phyloP scores from a whole-genome alignment of 2,888 invertebrate species.

The Nomada fabriciana region DNA sequence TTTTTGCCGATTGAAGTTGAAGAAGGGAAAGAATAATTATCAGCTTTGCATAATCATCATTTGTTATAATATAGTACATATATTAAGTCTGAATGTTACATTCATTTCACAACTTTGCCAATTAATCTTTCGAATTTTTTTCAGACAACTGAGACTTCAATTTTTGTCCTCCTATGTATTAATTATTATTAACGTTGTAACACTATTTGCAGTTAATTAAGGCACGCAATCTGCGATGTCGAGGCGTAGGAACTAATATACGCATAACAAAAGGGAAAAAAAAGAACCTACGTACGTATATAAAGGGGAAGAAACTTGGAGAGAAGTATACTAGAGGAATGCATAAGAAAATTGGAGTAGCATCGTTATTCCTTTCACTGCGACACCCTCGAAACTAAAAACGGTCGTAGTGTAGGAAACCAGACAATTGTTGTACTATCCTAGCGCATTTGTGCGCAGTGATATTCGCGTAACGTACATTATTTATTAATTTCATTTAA shows the following conservation, averaged over 20 bases:
- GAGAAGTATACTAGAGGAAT: constrained; percentile 31
- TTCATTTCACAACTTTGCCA: no score
- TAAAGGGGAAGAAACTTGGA: background rate
- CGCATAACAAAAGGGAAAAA: no score
- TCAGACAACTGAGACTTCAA: no score
- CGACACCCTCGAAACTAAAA: constrained; percentile 30
- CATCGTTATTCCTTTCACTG: constrained; percentile 34
- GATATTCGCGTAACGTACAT: background rate
- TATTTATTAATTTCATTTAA: background rate
- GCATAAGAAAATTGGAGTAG: constrained; percentile 37
- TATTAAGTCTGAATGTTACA: no score
- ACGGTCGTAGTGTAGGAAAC: background rate
- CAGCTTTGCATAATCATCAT: no score
- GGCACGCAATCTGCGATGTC: no score
- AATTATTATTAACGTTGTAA: no score
- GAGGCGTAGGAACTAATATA: background rate
- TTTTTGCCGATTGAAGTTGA: no score
- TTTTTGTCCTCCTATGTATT: no score
- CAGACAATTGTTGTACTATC: background rate
- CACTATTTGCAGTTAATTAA: background rate
- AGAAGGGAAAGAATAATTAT: no score
- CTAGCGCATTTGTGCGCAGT: background rate
- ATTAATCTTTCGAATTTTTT: no score
- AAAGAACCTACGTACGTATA: background rate
- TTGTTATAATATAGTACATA: no score